Base-by-base conservation (phyloP, 2,113 vertebrate genomes). In the Henicopernis longicauda region DNA sequence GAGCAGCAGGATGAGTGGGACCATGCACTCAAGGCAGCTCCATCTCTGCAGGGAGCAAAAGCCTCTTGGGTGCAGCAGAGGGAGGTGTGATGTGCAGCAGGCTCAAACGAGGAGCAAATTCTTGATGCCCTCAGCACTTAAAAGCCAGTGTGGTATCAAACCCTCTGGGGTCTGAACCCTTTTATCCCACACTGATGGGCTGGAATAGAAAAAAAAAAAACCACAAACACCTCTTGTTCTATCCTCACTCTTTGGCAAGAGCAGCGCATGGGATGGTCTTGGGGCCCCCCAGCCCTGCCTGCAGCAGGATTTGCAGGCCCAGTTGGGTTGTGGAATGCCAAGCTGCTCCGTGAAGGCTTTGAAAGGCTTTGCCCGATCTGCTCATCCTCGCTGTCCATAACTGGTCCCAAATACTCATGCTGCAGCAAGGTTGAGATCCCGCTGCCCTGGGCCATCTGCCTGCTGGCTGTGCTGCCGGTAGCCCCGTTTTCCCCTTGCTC, bases 381-480 rank as follows among this genome's bases (percentile, higher is more conserved):
- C 78, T 87, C 77, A 26, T 73, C 59, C 78, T 73, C 3, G 0
- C 21, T 3, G 0, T 22, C 73, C 73, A 8, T 4, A 23, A 11
- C 6, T 8, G 27, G 82, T 23, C 11, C 63, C 71, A 15, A 16
- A 9, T 9, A 2, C 34, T 13, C 3, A 1, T 14, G 0, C 1
- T 34, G 45, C 47, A 0, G 0, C 6, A 0, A 0, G 34, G n/a
- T 0, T 45, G 22, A 25, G 47, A 22, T 23, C 58, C 76, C 0
- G 0, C 25, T 2, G 0, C 62, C 36, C 54, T 1, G 0, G 12
- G 22, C 94, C 95, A 95, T 85, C 87, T 96, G 90, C 82, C 72
- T 3, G 86, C 80, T 18, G n/a, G 62, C 76, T 10, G 20, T 0
- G 0, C 65, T 94, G 11, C 90, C 22, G 19, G 50, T 90, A 86